A percentile compares a stretch with the other conserved stretches of the same genome.
Conservation (phyloP, 2,113 vertebrate genomes). For the Prolemur simus region DNA sequence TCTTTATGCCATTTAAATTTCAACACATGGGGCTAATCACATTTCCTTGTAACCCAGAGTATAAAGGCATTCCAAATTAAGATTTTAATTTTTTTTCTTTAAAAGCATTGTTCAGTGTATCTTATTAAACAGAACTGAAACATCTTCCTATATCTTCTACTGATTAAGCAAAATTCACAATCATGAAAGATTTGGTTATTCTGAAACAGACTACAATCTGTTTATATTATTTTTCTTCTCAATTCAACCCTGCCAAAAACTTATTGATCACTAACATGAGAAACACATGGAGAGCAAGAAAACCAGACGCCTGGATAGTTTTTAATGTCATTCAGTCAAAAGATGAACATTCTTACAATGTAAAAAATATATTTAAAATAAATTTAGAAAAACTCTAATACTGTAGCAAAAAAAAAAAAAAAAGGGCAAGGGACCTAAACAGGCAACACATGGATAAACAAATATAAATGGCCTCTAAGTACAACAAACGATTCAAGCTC, state of each 20-base stretch:
- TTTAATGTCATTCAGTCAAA: background rate
- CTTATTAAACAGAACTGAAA: background rate
- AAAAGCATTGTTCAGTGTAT: background rate
- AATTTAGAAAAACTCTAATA: background rate
- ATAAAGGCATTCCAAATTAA: background rate
- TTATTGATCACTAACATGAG: constrained; percentile 3
- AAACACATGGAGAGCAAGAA: background rate
- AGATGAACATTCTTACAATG: background rate
- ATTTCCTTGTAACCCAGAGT: background rate
- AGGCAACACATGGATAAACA: background rate
- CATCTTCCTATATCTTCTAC: background rate
- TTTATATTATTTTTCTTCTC: constrained; percentile 32
- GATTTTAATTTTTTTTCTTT: background rate
- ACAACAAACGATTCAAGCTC: background rate
- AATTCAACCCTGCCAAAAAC: background rate
- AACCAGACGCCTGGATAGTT: background rate
- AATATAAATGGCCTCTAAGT: background rate
- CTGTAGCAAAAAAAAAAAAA: background rate
- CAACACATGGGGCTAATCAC: background rate
- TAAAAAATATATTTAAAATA: background rate
- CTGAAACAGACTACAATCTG: background rate
- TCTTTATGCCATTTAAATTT: background rate
- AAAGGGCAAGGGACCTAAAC: background rate
- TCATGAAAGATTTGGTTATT: constrained; percentile 15
- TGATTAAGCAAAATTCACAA: background rate